Evolutionary conservation across 1,140 invertebrate species (phyloP).

Genomic region (Metopolophium dirhodum): DNA sequence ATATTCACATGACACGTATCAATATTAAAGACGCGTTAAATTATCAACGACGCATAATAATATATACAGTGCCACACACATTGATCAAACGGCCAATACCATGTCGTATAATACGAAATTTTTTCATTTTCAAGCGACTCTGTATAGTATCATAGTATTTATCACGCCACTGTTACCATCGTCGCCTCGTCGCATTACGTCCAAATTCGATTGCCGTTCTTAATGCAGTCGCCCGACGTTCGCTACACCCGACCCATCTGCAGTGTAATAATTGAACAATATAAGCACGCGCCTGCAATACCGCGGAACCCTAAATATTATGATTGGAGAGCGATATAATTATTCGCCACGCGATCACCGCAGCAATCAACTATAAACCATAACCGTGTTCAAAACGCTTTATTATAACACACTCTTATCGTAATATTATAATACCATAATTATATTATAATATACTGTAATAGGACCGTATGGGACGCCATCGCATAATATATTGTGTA

Average conservation of each 20-base stretch:
- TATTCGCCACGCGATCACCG: background rate
- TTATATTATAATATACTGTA: background rate
- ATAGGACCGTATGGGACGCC: background rate
- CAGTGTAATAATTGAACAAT: background rate
- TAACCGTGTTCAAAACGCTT: background rate
- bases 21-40: too few species aligned
- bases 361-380: background rate
- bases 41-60: too few species aligned
- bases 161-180: background rate
- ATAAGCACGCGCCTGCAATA: background rate
- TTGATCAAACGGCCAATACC: too few species aligned
- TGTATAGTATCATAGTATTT: background rate
- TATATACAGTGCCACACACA: too few species aligned
- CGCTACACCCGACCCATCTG: background rate
- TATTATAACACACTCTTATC: background rate
- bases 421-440: background rate
- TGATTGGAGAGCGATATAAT: background rate
- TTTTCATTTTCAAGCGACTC: background rate
- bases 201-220: background rate
- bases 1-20: too few species aligned
- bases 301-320: background rate
- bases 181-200: background rate
- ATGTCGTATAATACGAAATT: too few species aligned
- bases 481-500: background rate
- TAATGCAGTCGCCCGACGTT: background rate